A percentile compares a stretch with the other conserved stretches of the same genome.
Evolutionary conservation across 2,113 vertebrate genomes (phyloP).

Genomic region (Laticauda laticaudata): DNA sequence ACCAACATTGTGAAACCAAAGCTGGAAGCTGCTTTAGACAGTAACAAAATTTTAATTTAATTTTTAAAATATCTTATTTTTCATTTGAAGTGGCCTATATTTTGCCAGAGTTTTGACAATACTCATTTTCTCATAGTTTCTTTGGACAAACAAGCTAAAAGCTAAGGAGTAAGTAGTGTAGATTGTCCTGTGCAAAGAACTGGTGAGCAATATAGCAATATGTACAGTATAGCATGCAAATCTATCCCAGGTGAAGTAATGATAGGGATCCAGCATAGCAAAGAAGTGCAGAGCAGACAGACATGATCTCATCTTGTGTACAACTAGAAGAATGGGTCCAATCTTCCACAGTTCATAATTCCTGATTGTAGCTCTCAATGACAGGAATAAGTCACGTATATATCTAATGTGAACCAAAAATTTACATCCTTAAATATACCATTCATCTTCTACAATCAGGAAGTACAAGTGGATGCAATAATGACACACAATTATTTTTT

Average conservation of each 20-base stretch:
- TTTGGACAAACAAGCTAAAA: neutral
- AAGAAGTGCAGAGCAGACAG: neutral
- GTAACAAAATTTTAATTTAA: neutral
- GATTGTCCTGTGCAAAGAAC: neutral
- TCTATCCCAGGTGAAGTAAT: neutral
- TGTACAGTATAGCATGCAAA: neutral
- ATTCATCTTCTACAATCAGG: neutral
- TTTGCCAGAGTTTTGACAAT: neutral
- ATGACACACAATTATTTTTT: neutral
- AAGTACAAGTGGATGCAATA: neutral
- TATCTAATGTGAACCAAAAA: neutral
- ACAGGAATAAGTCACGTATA: neutral
- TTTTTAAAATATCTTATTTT: neutral
- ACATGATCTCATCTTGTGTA: neutral
- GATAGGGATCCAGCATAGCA: neutral
- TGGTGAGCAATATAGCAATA: neutral
- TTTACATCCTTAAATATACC: neutral
- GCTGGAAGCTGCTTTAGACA: neutral
- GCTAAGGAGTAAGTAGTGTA: neutral
- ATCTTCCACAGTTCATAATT: neutral
- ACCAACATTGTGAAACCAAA: neutral
- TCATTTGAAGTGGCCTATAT: neutral
- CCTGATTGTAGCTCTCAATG: neutral
- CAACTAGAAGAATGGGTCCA: neutral
- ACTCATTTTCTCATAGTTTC: neutral